phyloP scores from a whole-genome alignment of 2,797 vertebrate species.

The Paramormyrops hopkinsi region DNA sequence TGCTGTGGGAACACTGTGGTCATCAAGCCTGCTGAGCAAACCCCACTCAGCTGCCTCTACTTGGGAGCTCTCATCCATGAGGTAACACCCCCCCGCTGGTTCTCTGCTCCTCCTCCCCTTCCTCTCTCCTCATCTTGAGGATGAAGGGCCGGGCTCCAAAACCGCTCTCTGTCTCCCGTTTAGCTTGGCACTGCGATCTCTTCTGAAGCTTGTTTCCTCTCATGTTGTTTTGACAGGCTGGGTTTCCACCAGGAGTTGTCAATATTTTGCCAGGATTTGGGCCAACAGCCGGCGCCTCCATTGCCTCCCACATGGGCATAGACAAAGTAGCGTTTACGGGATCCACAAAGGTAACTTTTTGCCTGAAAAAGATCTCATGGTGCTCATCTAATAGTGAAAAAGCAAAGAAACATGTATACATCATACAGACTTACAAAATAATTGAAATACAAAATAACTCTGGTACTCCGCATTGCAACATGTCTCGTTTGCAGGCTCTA shows the following conservation, averaged over 20 bases:
- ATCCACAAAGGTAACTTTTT: slow-evolving; percentile 81
- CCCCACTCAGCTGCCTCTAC: slow-evolving; percentile 91
- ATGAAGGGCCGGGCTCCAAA: background rate
- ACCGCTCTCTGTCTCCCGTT: background rate
- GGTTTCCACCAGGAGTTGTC: slow-evolving; percentile 96
- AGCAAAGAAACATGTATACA: background rate
- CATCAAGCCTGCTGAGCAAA: slow-evolving; percentile 94
- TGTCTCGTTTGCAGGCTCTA: background rate
- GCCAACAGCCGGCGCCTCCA: slow-evolving; percentile 86
- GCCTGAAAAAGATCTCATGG: background rate
- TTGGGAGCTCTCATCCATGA: slow-evolving; percentile 91
- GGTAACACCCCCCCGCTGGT: slow-evolving; percentile 54
- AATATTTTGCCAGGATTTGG: slow-evolving; percentile 98
- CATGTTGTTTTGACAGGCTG: slow-evolving; percentile 82
- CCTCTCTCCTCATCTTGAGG: background rate
- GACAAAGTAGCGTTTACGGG: slow-evolving; percentile 99
- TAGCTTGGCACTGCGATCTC: slow-evolving; percentile 31
- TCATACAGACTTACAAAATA: background rate
- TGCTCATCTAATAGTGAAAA: background rate
- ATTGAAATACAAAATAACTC: background rate
- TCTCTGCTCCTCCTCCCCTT: background rate
- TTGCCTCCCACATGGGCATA: slow-evolving; percentile 88
- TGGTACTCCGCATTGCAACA: background rate
- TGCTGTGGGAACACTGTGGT: slow-evolving; percentile 95
- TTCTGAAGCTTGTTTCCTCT: slow-evolving; percentile 63